phyloP scores from a whole-genome alignment of 2,888 invertebrate species.

The Heliconius cydno region DNA sequence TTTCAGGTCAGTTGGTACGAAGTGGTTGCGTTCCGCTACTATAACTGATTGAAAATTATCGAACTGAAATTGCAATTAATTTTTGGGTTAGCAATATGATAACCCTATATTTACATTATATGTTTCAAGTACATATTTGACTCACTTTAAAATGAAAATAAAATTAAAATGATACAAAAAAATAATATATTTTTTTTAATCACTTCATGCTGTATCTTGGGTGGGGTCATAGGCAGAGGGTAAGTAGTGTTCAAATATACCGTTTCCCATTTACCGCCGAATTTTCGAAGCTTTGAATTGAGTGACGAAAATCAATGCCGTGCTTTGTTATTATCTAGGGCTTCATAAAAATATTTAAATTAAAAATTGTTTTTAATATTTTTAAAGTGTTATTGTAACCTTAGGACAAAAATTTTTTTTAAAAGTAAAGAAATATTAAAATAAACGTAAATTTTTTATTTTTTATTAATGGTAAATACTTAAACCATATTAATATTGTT shows the following conservation, averaged over 20 bases:
- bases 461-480: background rate
- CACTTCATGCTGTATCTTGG: background rate
- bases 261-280: background rate
- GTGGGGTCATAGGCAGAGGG: background rate
- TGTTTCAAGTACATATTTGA: no score
- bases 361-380: no score
- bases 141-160: no score
- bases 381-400: no score
- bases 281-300: background rate
- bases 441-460: no score
- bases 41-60: constrained; percentile 24
- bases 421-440: no score
- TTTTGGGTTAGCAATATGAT: constrained; percentile 11
- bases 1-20: constrained; percentile 26
- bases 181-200: background rate
- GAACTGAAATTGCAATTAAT: constrained; percentile 19
- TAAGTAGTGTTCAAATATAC: background rate
- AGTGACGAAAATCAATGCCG: no score
- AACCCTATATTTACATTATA: background rate
- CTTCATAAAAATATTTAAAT: no score
- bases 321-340: no score
- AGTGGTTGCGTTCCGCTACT: constrained; percentile 22
- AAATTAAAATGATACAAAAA: no score
- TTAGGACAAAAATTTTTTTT: no score
- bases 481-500: background rate